Evolutionary conservation across 2,888 invertebrate genomes (phyloP).

Genomic region (Acrocera orbiculus): DNA sequence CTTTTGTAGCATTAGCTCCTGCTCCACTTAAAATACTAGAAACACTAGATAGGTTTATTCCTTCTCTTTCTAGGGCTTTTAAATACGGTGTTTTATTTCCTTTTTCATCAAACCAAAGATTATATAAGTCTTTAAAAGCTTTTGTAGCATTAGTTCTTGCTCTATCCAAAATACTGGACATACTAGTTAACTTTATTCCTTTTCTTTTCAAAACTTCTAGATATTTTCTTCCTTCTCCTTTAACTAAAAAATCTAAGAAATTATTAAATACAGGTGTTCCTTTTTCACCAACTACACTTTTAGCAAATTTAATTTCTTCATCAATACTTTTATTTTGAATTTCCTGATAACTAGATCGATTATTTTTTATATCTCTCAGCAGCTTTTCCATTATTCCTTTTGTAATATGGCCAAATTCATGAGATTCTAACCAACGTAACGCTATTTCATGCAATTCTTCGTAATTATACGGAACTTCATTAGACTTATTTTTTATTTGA

Average conservation of each 20-base stretch:
- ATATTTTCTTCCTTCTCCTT: conserved; percentile 1
- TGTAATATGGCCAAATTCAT: too few species aligned
- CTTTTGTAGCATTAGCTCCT: conserved; percentile 10
- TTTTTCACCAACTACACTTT: conserved; percentile 20
- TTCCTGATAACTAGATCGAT: too few species aligned
- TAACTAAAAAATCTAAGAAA: conserved; percentile 21
- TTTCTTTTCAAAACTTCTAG: conserved; percentile 3
- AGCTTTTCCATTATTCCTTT: too few species aligned
- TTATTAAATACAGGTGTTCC: conserved; percentile 20
- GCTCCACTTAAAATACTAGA: conserved; percentile 16
- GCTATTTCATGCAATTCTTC: too few species aligned
- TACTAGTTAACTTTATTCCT: not conserved
- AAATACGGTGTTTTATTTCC: conserved; percentile 16
- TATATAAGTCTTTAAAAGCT: conserved; percentile 14
- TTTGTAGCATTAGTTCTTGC: conserved; percentile 11
- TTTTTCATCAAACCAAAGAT: conserved; percentile 10
- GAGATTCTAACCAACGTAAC: too few species aligned
- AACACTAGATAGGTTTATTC: conserved; percentile 14
- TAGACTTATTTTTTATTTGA: too few species aligned
- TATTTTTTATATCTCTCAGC: too few species aligned
- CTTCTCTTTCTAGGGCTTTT: conserved; percentile 10
- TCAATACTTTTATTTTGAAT: not conserved
- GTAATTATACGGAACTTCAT: too few species aligned
- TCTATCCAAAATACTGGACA: conserved; percentile 5
- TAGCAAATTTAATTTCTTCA: conserved; percentile 18